These are phyloP conservation scores for Drosophila neoperkinsi DNA, from an alignment of 2,888 invertebrate genomes.

Conservation along the genomic window DNA sequence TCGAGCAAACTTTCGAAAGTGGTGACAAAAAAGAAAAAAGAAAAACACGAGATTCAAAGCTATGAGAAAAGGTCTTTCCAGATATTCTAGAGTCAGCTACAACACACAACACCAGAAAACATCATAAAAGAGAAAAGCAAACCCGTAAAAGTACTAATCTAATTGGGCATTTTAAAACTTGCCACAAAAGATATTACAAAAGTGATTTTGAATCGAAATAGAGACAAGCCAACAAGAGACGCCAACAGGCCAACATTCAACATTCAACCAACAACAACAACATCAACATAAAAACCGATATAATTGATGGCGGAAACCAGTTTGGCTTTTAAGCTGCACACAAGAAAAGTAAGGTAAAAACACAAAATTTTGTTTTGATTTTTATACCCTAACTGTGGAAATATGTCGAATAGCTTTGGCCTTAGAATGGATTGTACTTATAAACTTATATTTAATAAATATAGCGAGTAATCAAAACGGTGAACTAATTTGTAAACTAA, in stretches of 20 bases:
- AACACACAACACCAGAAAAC: not conserved
- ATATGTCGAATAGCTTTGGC: not conserved
- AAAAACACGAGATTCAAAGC: not conserved
- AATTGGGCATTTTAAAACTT: constrained; percentile 28
- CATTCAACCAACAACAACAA: constrained; percentile 40
- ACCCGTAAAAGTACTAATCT: constrained; percentile 32
- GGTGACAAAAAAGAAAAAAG: not conserved
- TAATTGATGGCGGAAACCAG: constrained; percentile 72
- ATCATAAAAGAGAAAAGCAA: constrained; percentile 32
- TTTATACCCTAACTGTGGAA: constrained; percentile 23
- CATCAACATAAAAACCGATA: constrained; percentile 41
- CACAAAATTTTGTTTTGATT: constrained; percentile 35
- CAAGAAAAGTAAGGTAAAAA: constrained; percentile 64
- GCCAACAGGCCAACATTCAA: constrained; percentile 25
- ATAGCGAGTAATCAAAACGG: not conserved
- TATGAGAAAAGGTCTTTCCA: not conserved
- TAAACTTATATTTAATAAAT: too few relatives aligned
- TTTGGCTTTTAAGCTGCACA: constrained; percentile 64
- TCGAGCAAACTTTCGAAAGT: constrained; percentile 23
- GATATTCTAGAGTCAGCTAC: constrained; percentile 2
- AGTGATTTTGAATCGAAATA: constrained; percentile 22
- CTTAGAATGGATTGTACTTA: not conserved
- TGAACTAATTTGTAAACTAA: not conserved
- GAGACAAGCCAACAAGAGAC: constrained; percentile 26
- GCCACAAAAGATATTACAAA: constrained; percentile 35